A percentile compares a stretch with the other conserved stretches of the same genome.
Evolutionary conservation across 2,797 vertebrate species (phyloP).

Genomic region (Malurus leucopterus): DNA sequence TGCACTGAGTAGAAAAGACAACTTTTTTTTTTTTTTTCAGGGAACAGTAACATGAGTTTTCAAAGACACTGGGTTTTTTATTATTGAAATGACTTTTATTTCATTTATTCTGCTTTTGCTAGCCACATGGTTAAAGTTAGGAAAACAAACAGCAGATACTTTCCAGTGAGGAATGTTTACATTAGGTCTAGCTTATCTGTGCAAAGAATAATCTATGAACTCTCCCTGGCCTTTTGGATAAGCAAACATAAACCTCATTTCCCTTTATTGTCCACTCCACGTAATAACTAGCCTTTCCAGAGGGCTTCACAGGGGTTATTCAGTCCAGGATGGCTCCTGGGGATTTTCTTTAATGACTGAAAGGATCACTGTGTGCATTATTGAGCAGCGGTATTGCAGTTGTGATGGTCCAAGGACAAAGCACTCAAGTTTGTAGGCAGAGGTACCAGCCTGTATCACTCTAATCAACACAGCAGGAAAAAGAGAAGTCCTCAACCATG

Average conservation of each 20-base stretch:
- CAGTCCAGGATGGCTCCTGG: slow-evolving; percentile 2
- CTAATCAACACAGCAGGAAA: background rate
- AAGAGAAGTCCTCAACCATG: background rate
- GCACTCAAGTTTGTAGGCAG: background rate
- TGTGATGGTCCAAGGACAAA: background rate
- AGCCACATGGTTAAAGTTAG: slow-evolving; percentile 50
- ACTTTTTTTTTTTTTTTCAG: background rate
- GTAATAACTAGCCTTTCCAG: slow-evolving; percentile 27
- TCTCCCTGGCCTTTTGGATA: slow-evolving; percentile 57
- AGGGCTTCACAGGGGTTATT: slow-evolving; percentile 36
- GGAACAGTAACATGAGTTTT: background rate
- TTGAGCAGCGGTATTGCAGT: background rate
- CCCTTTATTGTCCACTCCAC: slow-evolving; percentile 51
- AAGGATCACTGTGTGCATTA: background rate
- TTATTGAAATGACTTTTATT: slow-evolving; percentile 13
- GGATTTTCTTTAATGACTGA: slow-evolving; percentile 25
- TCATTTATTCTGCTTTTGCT: slow-evolving; percentile 37
- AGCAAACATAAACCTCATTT: slow-evolving; percentile 55
- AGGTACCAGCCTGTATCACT: background rate
- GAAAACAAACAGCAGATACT: slow-evolving; percentile 57
- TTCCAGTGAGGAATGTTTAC: slow-evolving; percentile 53
- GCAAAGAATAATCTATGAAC: slow-evolving; percentile 56
- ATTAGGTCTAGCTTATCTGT: slow-evolving; percentile 52
- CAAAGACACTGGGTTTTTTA: background rate
- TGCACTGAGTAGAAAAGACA: background rate